Evolutionary conservation across 2,888 invertebrate species (phyloP).

Genomic region (Heliconius ismenius): DNA sequence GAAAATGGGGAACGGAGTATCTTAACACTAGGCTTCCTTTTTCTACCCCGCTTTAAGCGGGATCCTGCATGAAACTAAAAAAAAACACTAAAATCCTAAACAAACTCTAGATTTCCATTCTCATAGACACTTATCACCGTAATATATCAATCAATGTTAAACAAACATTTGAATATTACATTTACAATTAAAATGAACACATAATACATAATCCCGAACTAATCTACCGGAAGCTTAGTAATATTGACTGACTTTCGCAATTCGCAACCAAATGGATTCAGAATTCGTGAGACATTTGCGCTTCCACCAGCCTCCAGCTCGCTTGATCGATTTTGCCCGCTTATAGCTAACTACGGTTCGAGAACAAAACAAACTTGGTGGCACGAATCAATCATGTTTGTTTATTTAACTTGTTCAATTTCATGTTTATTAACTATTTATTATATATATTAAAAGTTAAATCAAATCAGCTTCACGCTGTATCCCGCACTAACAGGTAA

Average conservation of each 20-base stretch:
- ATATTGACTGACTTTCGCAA: conserved; percentile 41
- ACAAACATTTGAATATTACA: not conserved
- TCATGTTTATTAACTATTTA: not conserved
- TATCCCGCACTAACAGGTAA: no score
- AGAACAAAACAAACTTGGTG: not conserved
- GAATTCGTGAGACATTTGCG: conserved; percentile 39
- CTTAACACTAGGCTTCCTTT: not conserved
- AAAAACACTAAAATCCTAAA: not conserved
- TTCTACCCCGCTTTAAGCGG: not conserved
- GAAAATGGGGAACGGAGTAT: not conserved
- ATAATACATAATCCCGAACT: conserved; percentile 28
- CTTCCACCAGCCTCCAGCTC: conserved; percentile 29
- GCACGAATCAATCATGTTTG: not conserved
- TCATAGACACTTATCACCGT: not conserved
- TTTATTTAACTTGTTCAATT: not conserved
- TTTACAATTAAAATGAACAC: conserved; percentile 16
- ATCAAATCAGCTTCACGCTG: not conserved
- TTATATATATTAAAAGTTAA: no score
- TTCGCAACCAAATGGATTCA: conserved; percentile 39
- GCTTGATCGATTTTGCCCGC: conserved; percentile 29
- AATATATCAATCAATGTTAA: not conserved
- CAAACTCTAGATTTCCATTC: not conserved
- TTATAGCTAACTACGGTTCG: conserved; percentile 9
- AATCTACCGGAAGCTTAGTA: conserved; percentile 39
- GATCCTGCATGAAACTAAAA: rapidly evolving